These are phyloP conservation scores for Callyntrura sp. DNA, from an alignment of 2,888 invertebrate species.

Conservation along the genomic window DNA sequence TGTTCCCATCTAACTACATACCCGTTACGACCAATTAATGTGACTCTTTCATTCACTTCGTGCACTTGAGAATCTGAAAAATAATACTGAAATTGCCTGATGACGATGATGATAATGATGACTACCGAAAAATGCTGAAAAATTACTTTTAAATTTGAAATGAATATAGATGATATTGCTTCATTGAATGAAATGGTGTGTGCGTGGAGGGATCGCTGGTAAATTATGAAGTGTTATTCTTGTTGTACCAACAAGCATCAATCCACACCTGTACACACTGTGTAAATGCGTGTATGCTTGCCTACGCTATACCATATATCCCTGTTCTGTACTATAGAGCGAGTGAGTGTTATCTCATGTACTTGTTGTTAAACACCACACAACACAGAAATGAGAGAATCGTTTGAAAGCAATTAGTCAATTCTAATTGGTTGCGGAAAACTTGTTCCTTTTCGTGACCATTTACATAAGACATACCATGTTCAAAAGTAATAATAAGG, in stretches of 20 bases:
- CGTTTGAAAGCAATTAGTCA: constrained; percentile 83
- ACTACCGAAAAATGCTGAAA: constrained; percentile 43
- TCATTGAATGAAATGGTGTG: constrained; percentile 26
- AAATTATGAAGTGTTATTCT: constrained; percentile 34
- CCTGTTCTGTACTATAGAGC: no score
- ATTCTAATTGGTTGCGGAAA: constrained; percentile 82
- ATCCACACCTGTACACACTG: neutral
- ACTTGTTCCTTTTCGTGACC: constrained; percentile 66
- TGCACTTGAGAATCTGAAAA: constrained; percentile 25
- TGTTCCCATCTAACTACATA: constrained; percentile 28
- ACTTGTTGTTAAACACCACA: constrained; percentile 27
- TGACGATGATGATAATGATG: constrained; percentile 22
- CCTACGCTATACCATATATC: neutral
- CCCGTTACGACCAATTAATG: constrained; percentile 51
- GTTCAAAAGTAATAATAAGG: neutral
- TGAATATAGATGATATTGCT: constrained; percentile 68
- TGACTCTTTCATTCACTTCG: constrained; percentile 45
- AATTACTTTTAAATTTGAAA: constrained; percentile 56
- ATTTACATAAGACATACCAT: constrained; percentile 41
- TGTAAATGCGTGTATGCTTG: neutral
- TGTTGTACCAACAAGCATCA: constrained; percentile 11
- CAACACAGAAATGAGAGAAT: constrained; percentile 57
- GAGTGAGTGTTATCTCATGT: neutral
- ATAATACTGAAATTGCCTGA: constrained; percentile 37
- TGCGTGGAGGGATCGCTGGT: neutral